Evolutionary conservation across 2,888 invertebrate species (phyloP), one percentile per base, ranked within the genome.

Genomic region (Nebria brevicollis): DNA sequence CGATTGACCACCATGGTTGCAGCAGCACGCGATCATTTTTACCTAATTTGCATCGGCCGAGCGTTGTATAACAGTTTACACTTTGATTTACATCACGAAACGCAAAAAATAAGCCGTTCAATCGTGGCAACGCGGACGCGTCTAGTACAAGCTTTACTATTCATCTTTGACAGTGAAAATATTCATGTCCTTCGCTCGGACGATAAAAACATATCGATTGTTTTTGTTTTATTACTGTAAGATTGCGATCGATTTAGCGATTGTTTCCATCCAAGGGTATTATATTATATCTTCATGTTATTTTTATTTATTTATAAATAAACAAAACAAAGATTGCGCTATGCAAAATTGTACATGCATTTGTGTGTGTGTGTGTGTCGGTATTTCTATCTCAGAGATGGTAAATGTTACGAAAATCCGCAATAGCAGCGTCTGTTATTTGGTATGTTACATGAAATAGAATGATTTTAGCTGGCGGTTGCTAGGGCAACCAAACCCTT

Each of bases 11-110:
- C 70, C 34, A 70, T 70, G 15, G 34, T 70, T 26, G 26, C 26
- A 26, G 25, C 70, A 20, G 70, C 70, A 70, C 70, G 70, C 70
- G 25, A 25, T 34, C 70, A 70, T 70, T 70, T 70, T 70, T 54
- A 54, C 54, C 54, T 54, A 54, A 54, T 11, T 54, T 54, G 2
- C 54, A 54, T 54, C 54, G 13, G 7, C 11, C 54, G 8, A 54
- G 54, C 7, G 54, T 54, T 54, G 54, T 13, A 54, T 54, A 54
- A 54, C 54, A 54, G 54, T 54, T 54, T 54, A 8, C 54, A 6
- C 54, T 54, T 54, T 54, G 54, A 54, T 54, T 54, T 54, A 54
- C 54, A 7, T 54, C 54, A 54, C 11, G 8, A 54, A 54, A 54
- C 54, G 54, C 54, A 54, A 54, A 54, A 54, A 8, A 54, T 54